These are phyloP conservation scores for Lutjanus campechanus DNA, from an alignment of 2,797 vertebrate species.

Conservation along the genomic window DNA sequence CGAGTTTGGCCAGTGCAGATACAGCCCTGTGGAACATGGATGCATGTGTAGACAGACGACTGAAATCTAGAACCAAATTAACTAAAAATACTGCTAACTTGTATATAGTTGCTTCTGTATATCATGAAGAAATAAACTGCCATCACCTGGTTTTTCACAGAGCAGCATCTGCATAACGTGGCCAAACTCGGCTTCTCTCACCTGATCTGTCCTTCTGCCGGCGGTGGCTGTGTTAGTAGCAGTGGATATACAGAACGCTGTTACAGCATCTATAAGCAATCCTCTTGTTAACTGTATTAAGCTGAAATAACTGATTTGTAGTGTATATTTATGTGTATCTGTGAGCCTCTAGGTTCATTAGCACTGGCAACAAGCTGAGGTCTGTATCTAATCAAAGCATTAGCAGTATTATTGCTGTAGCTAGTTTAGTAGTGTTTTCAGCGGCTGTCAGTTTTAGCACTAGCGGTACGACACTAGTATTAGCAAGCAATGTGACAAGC, in stretches of 20 bases:
- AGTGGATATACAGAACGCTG: constrained; percentile 1
- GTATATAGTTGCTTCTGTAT: not conserved
- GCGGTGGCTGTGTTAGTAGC: constrained; percentile 46
- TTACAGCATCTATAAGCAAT: constrained; percentile 40
- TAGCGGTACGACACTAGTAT: constrained; percentile 21
- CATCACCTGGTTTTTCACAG: not conserved
- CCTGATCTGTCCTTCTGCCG: constrained; percentile 56
- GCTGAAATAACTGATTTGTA: constrained; percentile 10
- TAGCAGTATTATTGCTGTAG: constrained; percentile 15
- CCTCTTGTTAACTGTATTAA: constrained; percentile 2
- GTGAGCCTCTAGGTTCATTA: constrained; percentile 17
- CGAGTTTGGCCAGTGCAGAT: constrained; percentile 10
- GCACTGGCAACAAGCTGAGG: constrained; percentile 22
- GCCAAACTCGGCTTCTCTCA: constrained; percentile 18
- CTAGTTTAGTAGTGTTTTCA: constrained; percentile 3
- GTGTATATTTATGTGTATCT: constrained; percentile 6
- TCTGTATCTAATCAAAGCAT: constrained; percentile 34
- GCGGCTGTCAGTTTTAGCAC: constrained; percentile 22
- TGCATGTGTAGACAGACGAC: not conserved
- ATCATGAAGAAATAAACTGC: not conserved
- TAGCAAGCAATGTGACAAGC: constrained; percentile 46
- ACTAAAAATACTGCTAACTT: not conserved
- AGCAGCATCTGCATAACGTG: not conserved
- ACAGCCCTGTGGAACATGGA: not conserved
- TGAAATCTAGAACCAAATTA: not conserved